These are phyloP conservation scores for Brachyopa scutellaris DNA, from an alignment of 2,888 invertebrate species.

Conservation along the genomic window DNA sequence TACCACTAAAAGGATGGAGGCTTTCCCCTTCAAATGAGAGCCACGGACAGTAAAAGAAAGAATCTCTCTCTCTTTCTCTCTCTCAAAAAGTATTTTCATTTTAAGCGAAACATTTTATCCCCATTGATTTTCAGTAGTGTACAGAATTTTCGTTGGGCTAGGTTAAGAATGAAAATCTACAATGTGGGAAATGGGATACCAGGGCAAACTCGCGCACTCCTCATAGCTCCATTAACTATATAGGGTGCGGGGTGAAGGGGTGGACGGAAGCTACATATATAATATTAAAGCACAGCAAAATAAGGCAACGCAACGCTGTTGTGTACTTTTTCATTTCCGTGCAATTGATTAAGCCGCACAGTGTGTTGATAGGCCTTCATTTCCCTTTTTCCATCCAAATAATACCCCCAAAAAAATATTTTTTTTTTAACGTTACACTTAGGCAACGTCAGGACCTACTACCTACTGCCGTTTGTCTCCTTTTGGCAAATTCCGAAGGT, in stretches of 20 bases:
- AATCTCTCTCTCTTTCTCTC: not conserved
- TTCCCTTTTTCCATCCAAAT: not conserved
- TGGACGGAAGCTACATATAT: not conserved
- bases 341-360: constrained; percentile 65
- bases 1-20: not conserved
- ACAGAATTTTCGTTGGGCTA: constrained; percentile 71
- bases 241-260: constrained; percentile 3
- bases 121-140: constrained; percentile 70
- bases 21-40: constrained; percentile 16
- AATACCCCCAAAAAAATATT: constrained; percentile 5
- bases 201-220: constrained; percentile 45
- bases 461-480: no score
- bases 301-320: constrained; percentile 51
- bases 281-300: constrained; percentile 41
- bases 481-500: constrained; percentile 24
- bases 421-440: no score
- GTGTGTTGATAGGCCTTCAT: constrained; percentile 57
- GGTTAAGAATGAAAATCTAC: constrained; percentile 65
- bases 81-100: constrained; percentile 17
- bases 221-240: constrained; percentile 28
- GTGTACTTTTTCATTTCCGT: constrained; percentile 59
- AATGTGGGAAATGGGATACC: constrained; percentile 57
- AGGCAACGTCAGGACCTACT: no score
- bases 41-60: not conserved
- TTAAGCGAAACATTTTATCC: constrained; percentile 45